Percentiles rank a stretch among this genome's conserved stretches.
Conservation (phyloP, 2,797 vertebrate genomes). For the Limnodromus scolopaceus region DNA sequence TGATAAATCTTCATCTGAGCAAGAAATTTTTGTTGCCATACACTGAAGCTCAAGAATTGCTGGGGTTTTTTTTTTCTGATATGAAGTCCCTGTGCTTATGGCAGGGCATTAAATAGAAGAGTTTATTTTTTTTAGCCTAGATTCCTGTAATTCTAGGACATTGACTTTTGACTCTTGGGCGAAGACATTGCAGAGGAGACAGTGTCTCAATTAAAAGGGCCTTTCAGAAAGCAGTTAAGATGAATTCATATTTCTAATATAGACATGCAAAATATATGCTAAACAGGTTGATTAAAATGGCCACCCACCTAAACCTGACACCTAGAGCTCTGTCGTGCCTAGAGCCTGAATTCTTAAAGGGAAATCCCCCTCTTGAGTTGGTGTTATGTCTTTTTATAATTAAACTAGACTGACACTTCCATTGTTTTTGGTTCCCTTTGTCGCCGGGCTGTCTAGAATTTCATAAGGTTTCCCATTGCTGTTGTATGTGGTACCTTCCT, state of each 20-base stretch:
- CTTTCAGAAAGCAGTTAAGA: not conserved
- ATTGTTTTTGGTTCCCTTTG: not conserved
- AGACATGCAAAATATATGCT: not conserved
- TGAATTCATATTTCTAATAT: not conserved
- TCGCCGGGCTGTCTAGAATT: not conserved
- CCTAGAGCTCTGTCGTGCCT: not conserved
- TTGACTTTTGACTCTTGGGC: slow-evolving; percentile 11
- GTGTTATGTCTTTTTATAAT: not conserved
- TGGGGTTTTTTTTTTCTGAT: not conserved
- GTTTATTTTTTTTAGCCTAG: slow-evolving; percentile 28
- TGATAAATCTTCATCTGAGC: not conserved
- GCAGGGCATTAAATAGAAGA: slow-evolving; percentile 21
- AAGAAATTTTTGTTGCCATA: not conserved
- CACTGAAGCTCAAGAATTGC: not conserved
- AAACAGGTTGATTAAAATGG: slow-evolving; percentile 27
- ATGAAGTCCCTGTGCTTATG: not conserved
- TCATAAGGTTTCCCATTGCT: not conserved
- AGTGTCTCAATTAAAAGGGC: not conserved
- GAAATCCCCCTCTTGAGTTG: not conserved
- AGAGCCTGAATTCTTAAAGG: not conserved
- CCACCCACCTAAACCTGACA: slow-evolving; percentile 19
- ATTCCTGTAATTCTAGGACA: not conserved
- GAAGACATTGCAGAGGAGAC: not conserved
- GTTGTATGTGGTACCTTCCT: not conserved
- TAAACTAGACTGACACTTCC: not conserved